Percentiles rank a stretch among this genome's conserved stretches.
Evolutionary conservation across 2,888 invertebrate species (phyloP).

Genomic region (Lypha dubia): DNA sequence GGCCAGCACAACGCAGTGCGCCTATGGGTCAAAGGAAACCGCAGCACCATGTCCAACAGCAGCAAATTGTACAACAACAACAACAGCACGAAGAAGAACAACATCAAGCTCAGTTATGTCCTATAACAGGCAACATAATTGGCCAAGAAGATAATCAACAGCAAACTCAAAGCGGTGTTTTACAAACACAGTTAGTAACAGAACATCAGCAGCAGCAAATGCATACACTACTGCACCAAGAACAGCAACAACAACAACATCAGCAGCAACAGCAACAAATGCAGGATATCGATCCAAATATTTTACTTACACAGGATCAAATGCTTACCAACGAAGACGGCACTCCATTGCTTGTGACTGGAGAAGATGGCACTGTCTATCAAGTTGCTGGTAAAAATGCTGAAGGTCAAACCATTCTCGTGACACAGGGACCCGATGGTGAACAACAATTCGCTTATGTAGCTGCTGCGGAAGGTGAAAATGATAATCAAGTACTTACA

Average conservation of each 20-base stretch:
- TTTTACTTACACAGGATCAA: constrained; percentile 80
- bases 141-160: constrained; percentile 85
- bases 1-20: constrained; percentile 80
- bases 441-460: constrained; percentile 89
- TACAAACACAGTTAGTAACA: constrained; percentile 76
- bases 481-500: constrained; percentile 84
- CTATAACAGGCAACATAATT: constrained; percentile 85
- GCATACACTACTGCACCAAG: constrained; percentile 72
- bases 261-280: constrained; percentile 78
- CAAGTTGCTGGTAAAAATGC: constrained; percentile 91
- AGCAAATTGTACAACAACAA: constrained; percentile 76
- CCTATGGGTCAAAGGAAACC: constrained; percentile 63
- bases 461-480: constrained; percentile 85
- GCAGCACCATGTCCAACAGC: constrained; percentile 75
- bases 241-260: constrained; percentile 76
- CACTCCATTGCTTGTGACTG: constrained; percentile 90
- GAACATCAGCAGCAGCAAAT: constrained; percentile 78
- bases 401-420: constrained; percentile 89
- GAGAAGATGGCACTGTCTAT: constrained; percentile 89
- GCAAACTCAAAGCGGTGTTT: constrained; percentile 74
- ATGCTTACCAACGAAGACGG: constrained; percentile 85
- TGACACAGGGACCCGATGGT: constrained; percentile 89
- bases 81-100: constrained; percentile 74
- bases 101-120: constrained; percentile 86
- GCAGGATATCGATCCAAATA: constrained; percentile 76